These are phyloP conservation scores for Vanessa atalanta DNA, from an alignment of 1,140 invertebrate genomes.

Conservation along the genomic window DNA sequence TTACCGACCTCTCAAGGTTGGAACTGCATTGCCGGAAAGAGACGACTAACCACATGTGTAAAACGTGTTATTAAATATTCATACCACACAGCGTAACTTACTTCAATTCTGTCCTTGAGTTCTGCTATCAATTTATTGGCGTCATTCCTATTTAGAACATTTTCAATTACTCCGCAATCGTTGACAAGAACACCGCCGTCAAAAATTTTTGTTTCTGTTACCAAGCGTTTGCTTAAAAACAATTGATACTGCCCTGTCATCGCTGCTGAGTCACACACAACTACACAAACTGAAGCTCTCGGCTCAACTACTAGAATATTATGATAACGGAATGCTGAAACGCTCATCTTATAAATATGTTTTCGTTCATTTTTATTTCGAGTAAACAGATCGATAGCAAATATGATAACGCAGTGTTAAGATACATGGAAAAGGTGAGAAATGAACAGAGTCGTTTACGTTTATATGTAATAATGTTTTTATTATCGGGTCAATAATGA, in stretches of 20 bases:
- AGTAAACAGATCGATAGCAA: slow-evolving; percentile 26
- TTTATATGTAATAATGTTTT: no score
- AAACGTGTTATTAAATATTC: slow-evolving; percentile 35
- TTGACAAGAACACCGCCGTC: slow-evolving; percentile 69
- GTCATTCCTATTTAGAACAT: slow-evolving; percentile 63
- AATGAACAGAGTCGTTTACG: no score
- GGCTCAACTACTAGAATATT: slow-evolving; percentile 45
- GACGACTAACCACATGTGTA: slow-evolving; percentile 30
- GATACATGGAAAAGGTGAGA: neutral
- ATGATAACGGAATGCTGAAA: slow-evolving; percentile 43
- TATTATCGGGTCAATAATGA: no score
- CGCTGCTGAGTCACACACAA: slow-evolving; percentile 42
- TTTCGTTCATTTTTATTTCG: slow-evolving; percentile 30
- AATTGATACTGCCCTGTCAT: slow-evolving; percentile 59
- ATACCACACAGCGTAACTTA: slow-evolving; percentile 44
- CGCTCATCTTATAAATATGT: slow-evolving; percentile 30
- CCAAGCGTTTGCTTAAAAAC: slow-evolving; percentile 68
- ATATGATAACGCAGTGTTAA: slow-evolving; percentile 1
- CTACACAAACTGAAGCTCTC: slow-evolving; percentile 48
- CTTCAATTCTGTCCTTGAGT: slow-evolving; percentile 69
- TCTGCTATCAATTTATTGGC: slow-evolving; percentile 74
- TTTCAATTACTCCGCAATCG: slow-evolving; percentile 62
- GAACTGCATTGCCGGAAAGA: slow-evolving; percentile 39
- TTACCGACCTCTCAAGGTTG: slow-evolving; percentile 49
- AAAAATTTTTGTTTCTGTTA: slow-evolving; percentile 64